phyloP scores from a whole-genome alignment of 2,888 invertebrate genomes.

The Pachydiplax longipennis region DNA sequence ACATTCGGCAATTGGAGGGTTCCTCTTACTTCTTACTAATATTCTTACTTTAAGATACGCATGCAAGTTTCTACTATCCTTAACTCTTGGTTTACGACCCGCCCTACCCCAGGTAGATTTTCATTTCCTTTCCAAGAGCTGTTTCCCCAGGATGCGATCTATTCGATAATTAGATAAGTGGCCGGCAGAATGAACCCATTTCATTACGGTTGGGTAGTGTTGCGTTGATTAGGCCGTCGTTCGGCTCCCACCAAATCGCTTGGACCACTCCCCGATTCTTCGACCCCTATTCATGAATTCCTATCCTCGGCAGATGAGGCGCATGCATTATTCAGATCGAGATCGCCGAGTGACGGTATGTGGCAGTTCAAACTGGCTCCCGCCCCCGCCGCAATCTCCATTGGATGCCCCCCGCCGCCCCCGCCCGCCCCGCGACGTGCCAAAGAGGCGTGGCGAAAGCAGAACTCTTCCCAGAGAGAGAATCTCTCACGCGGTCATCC shows the following conservation, averaged over 20 bases:
- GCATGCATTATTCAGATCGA: slow-evolving; percentile 34
- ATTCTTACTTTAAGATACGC: too few species aligned
- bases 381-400: background rate
- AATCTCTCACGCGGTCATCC: background rate
- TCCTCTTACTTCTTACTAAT: too few species aligned
- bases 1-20: too few species aligned
- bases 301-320: background rate
- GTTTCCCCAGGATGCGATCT: too few species aligned
- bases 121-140: too few species aligned
- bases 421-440: background rate
- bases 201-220: too few species aligned
- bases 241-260: background rate
- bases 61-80: too few species aligned
- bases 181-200: too few species aligned
- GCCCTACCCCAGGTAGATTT: too few species aligned
- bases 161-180: too few species aligned
- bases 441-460: background rate
- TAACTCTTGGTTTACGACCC: too few species aligned
- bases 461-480: background rate
- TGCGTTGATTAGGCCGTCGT: background rate
- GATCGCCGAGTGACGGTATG: background rate
- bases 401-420: background rate
- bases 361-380: background rate
- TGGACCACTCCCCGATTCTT: background rate
- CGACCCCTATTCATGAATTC: slow-evolving; percentile 28